Evolutionary conservation across 2,888 invertebrate genomes (phyloP).

Genomic region (Caenorhabditis panamensis): DNA sequence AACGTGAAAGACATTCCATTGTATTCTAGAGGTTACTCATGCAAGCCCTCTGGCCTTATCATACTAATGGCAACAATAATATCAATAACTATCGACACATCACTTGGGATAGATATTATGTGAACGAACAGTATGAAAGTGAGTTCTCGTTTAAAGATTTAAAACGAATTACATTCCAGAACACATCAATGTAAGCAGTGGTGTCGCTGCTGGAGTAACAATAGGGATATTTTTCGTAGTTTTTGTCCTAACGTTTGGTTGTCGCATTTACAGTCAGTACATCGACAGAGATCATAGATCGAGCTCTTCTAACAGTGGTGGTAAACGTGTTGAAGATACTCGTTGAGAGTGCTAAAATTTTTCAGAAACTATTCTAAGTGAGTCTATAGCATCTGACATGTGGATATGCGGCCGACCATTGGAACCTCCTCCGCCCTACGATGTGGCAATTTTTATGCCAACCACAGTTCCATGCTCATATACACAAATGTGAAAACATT

Average conservation of each 20-base stretch:
- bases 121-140: conserved; percentile 75
- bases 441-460: conserved; percentile 77
- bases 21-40: conserved; percentile 22
- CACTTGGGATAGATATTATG: conserved; percentile 78
- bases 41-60: conserved; percentile 72
- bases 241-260: conserved; percentile 78
- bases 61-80: conserved; percentile 40
- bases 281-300: conserved; percentile 59
- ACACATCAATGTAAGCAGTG: conserved; percentile 74
- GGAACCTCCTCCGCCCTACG: conserved; percentile 76
- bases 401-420: conserved; percentile 72
- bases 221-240: conserved; percentile 78
- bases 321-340: conserved; percentile 7
- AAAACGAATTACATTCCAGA: conserved; percentile 72
- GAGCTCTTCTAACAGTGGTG: conserved; percentile 27
- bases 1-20: too few relatives aligned
- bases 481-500: not conserved
- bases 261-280: conserved; percentile 76
- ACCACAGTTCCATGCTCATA: conserved; percentile 45
- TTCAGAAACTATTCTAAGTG: conserved; percentile 66
- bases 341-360: not conserved
- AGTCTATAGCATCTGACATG: conserved; percentile 69
- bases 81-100: conserved; percentile 74
- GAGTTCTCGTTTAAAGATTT: too few relatives aligned
- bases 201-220: conserved; percentile 78